Evolutionary conservation across 2,888 invertebrate species (phyloP).

Genomic region (Dascillus cervinus): DNA sequence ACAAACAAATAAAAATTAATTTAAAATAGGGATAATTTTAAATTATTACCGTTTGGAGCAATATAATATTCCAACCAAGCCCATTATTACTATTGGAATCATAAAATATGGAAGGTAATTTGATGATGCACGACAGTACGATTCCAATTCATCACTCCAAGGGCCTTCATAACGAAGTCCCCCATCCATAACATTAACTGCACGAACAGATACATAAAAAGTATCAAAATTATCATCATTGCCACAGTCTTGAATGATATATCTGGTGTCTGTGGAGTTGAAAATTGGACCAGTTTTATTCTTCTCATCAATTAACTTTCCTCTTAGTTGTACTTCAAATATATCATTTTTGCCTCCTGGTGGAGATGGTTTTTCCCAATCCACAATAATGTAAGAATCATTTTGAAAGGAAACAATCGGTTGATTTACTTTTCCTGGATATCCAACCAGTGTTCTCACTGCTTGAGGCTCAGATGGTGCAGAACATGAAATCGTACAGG

Average conservation of each 20-base stretch:
- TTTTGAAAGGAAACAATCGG: slow-evolving; percentile 42
- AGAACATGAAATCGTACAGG: slow-evolving; percentile 66
- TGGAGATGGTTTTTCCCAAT: slow-evolving; percentile 43
- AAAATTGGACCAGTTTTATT: slow-evolving; percentile 19
- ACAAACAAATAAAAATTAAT: slow-evolving; percentile 1
- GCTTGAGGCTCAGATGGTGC: slow-evolving; percentile 32
- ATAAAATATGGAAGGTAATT: slow-evolving; percentile 8
- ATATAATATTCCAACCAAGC: slow-evolving; percentile 7
- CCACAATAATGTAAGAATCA: slow-evolving; percentile 41
- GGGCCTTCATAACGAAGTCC: slow-evolving; percentile 27
- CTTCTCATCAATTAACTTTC: slow-evolving; percentile 20
- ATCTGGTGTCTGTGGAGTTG: slow-evolving; percentile 20
- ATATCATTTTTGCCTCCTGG: slow-evolving; percentile 44
- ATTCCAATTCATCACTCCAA: slow-evolving; percentile 34
- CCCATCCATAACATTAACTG: slow-evolving; percentile 32
- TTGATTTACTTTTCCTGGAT: slow-evolving; percentile 28
- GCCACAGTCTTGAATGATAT: slow-evolving; percentile 20
- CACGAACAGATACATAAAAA: slow-evolving; percentile 32
- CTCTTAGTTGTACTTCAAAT: slow-evolving; percentile 45
- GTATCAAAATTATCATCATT: slow-evolving; percentile 24
- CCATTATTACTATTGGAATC: slow-evolving; percentile 7
- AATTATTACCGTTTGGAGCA: slow-evolving; percentile 9
- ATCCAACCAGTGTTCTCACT: slow-evolving; percentile 40
- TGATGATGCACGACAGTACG: slow-evolving; percentile 21
- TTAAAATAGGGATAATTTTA: background rate